These are phyloP conservation scores for Eretmocerus hayati DNA, from an alignment of 2,888 invertebrate species.

Conservation along the genomic window DNA sequence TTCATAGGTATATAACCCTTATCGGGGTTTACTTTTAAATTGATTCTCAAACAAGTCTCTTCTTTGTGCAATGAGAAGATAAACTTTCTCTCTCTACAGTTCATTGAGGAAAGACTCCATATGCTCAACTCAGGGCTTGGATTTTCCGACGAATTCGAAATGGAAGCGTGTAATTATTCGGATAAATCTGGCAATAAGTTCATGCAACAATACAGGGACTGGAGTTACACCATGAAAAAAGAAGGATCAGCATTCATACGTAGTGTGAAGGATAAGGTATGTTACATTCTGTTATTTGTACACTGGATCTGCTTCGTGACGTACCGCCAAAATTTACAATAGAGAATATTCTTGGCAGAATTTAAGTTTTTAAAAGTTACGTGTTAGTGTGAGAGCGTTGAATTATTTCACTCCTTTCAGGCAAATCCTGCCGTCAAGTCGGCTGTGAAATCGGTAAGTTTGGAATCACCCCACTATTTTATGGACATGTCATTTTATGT, in stretches of 20 bases:
- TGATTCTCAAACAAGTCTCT: too few relatives aligned
- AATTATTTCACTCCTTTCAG: constrained; percentile 60
- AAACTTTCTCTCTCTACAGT: too few relatives aligned
- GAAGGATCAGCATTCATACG: constrained; percentile 79
- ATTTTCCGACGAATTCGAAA: constrained; percentile 92
- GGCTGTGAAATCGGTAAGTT: constrained; percentile 86
- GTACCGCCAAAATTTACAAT: too few relatives aligned
- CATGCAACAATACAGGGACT: constrained; percentile 70
- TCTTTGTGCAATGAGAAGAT: too few relatives aligned
- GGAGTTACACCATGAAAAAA: constrained; percentile 70
- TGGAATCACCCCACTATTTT: too few relatives aligned
- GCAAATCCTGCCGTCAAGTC: constrained; percentile 91
- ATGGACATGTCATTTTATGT: background rate
- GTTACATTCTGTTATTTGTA: too few relatives aligned
- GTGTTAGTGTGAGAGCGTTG: too few relatives aligned
- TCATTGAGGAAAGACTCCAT: constrained; percentile 89
- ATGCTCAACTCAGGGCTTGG: constrained; percentile 89
- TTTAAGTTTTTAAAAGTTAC: too few relatives aligned
- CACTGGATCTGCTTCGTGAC: too few relatives aligned
- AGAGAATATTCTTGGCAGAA: too few relatives aligned
- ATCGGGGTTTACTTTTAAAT: too few relatives aligned
- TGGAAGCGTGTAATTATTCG: constrained; percentile 70
- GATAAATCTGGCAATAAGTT: constrained; percentile 60
- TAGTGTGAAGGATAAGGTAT: constrained; percentile 81
- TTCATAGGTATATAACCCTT: too few relatives aligned